Conservation (phyloP, 2,113 vertebrate genomes). For the Rhinopomastus cyanomelas region DNA sequence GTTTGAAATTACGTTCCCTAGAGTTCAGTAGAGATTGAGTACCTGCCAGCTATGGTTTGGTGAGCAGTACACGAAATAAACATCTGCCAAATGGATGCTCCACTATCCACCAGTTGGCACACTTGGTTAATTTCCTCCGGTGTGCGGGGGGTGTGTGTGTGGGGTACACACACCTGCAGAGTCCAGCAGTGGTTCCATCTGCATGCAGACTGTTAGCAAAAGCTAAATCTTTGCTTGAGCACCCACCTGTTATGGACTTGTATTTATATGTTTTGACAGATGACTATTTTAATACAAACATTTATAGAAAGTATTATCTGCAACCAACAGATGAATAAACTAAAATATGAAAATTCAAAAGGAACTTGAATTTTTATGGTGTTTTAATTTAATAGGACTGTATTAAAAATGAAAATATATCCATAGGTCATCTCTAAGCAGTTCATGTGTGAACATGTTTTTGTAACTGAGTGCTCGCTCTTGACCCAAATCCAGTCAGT, state of each 20-base stretch:
- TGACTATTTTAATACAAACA: not conserved
- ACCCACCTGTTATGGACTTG: not conserved
- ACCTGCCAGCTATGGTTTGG: not conserved
- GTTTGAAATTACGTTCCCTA: conserved; percentile 31
- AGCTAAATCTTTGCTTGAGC: not conserved
- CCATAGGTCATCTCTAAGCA: not conserved
- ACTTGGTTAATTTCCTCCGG: not conserved
- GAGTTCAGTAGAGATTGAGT: not conserved
- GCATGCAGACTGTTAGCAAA: not conserved
- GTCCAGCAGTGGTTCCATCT: not conserved
- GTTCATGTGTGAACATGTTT: not conserved
- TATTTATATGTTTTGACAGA: not conserved
- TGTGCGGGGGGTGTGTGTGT: accelerated
- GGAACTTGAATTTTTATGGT: not conserved
- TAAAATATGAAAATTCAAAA: not conserved
- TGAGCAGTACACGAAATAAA: conserved; percentile 22
- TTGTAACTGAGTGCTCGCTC: not conserved
- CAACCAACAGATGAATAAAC: not conserved
- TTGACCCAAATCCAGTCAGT: not conserved
- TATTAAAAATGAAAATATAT: not conserved
- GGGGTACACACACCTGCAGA: not conserved
- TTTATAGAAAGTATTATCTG: conserved; percentile 32
- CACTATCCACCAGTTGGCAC: not conserved
- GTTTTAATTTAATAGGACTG: not conserved
- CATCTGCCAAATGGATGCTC: not conserved